Evolutionary conservation across 2,888 invertebrate genomes (phyloP).

Genomic region (Metellina segmentata): DNA sequence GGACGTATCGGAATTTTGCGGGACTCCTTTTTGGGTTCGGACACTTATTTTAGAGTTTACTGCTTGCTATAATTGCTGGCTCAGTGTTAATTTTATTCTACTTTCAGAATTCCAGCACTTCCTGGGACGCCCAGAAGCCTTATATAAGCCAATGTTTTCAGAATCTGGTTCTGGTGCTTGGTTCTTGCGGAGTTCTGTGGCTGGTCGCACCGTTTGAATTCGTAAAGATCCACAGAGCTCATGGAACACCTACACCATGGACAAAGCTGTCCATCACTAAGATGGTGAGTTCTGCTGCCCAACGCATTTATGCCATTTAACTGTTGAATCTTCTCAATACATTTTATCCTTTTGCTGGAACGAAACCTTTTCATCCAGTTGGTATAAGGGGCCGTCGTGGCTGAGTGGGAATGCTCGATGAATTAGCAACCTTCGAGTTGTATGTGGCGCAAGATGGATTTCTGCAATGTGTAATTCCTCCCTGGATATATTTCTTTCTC

Average conservation of each 20-base stretch:
- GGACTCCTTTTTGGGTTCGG: slow-evolving; percentile 58
- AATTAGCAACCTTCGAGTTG: no score
- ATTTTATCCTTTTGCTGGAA: not conserved
- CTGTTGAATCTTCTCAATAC: not conserved
- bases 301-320: no score
- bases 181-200: slow-evolving; percentile 67
- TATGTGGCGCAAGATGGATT: no score
- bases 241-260: slow-evolving; percentile 46
- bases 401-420: no score
- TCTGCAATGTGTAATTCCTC: no score
- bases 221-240: slow-evolving; percentile 41
- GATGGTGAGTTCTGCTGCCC: slow-evolving; percentile 32
- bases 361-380: not conserved
- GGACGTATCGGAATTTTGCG: slow-evolving; percentile 24
- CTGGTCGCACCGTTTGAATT: slow-evolving; percentile 66
- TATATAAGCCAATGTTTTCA: slow-evolving; percentile 62
- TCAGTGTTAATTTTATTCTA: not conserved
- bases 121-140: slow-evolving; percentile 62
- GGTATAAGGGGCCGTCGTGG: no score
- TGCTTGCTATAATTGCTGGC: not conserved
- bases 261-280: slow-evolving; percentile 42
- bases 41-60: not conserved
- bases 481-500: no score
- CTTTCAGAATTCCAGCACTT: slow-evolving; percentile 56
- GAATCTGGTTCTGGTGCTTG: slow-evolving; percentile 59